These are phyloP conservation scores for Entomobrya multifasciata DNA, from an alignment of 2,888 invertebrate genomes.

Conservation along the genomic window DNA sequence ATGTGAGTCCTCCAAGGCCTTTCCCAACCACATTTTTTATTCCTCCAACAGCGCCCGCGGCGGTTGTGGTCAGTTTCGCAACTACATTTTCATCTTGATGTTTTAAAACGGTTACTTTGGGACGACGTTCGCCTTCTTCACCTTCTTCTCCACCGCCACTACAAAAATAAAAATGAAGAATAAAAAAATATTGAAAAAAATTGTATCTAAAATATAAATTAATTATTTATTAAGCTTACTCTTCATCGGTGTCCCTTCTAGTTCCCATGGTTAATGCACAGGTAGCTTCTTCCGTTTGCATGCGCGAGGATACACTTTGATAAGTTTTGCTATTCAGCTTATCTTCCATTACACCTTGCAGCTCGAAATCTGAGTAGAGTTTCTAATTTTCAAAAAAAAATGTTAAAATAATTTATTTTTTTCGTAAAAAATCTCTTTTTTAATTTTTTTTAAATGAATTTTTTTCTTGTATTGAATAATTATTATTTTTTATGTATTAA, in stretches of 20 bases:
- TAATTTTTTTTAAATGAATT: too few species aligned
- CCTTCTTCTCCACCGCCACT: conserved; percentile 84
- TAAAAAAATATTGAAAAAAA: too few species aligned
- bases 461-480: too few species aligned
- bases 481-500: too few species aligned
- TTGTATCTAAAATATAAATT: neutral
- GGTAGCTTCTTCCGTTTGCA: conserved; percentile 98
- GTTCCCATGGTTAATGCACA: conserved; percentile 87
- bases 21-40: conserved; percentile 95
- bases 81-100: conserved; percentile 87
- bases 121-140: conserved; percentile 83
- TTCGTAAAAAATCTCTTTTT: too few species aligned
- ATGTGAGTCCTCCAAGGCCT: conserved; percentile 93
- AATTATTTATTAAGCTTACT: too few species aligned
- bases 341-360: conserved; percentile 99
- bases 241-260: conserved; percentile 77
- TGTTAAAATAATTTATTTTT: neutral
- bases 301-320: conserved; percentile 94
- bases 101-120: conserved; percentile 85
- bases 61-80: conserved; percentile 89
- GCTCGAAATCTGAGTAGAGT: conserved; percentile 99
- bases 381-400: conserved; percentile 87
- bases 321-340: conserved; percentile 97
- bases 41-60: conserved; percentile 92
- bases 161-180: too few species aligned